A percentile compares a stretch with the other conserved stretches of the same genome.
phyloP scores from a whole-genome alignment of 2,888 invertebrate genomes.

The Strigamia crassipes region DNA sequence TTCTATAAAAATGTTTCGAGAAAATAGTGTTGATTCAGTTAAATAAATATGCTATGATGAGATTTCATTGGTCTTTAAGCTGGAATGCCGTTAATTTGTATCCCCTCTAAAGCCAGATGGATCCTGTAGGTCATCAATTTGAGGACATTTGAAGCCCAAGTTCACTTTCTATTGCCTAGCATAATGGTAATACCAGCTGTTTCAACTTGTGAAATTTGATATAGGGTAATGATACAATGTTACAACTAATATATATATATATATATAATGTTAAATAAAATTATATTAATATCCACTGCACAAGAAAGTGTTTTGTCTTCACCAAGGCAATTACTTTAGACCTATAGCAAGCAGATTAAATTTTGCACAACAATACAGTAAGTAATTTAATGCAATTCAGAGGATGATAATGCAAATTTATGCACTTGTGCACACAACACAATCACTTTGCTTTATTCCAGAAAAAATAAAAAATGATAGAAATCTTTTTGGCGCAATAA shows the following conservation, averaged over 20 bases:
- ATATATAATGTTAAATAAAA: not conserved
- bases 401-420: too few relatives aligned
- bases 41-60: constrained; percentile 1
- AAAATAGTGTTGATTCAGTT: not conserved
- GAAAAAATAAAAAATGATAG: too few relatives aligned
- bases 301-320: not conserved
- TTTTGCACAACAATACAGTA: not conserved
- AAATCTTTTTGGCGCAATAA: too few relatives aligned
- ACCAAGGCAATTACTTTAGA: not conserved
- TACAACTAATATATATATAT: not conserved
- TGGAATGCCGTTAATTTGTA: constrained; percentile 35
- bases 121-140: constrained; percentile 40
- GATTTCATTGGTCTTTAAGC: constrained; percentile 26
- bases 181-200: constrained; percentile 29
- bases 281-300: not conserved
- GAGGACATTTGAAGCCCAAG: constrained; percentile 29
- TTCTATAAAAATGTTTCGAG: not conserved
- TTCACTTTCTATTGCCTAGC: constrained; percentile 33
- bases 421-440: too few relatives aligned
- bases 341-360: not conserved
- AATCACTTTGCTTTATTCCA: too few relatives aligned
- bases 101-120: constrained; percentile 35
- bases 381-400: too few relatives aligned
- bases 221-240: not conserved
- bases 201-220: constrained; percentile 7